A percentile compares a stretch with the other conserved stretches of the same genome.
These are phyloP conservation scores for Nymphalis urticae DNA, from an alignment of 2,888 invertebrate genomes.

Conservation along the genomic window DNA sequence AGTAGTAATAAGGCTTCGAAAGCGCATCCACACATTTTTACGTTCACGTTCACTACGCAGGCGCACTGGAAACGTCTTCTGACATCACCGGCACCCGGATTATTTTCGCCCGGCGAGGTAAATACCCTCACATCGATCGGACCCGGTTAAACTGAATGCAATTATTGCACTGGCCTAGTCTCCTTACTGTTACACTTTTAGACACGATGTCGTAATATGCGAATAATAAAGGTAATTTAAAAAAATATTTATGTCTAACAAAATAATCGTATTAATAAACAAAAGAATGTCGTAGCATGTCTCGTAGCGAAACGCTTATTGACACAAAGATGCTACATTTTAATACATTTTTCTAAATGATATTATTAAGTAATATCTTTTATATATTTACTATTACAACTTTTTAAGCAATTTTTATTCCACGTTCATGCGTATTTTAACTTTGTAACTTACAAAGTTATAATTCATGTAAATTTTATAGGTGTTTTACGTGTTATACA, in stretches of 20 bases:
- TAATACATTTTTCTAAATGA: neutral
- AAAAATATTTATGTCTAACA: neutral
- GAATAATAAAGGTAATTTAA: neutral
- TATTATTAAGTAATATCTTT: no score
- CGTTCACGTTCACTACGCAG: conserved; percentile 45
- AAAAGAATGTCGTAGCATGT: neutral
- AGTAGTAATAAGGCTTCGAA: conserved; percentile 49
- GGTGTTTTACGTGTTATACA: no score
- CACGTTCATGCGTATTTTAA: no score
- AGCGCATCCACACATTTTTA: conserved; percentile 52
- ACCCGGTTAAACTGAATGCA: conserved; percentile 79
- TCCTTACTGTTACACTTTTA: conserved; percentile 62
- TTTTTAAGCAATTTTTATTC: no score
- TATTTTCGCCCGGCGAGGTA: conserved; percentile 81
- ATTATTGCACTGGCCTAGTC: conserved; percentile 79
- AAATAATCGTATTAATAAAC: neutral
- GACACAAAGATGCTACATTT: neutral
- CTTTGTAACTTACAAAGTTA: no score
- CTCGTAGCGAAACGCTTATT: neutral
- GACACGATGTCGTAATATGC: neutral
- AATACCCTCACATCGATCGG: conserved; percentile 82
- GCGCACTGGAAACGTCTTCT: conserved; percentile 55
- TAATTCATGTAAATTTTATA: no score
- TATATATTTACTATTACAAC: no score
- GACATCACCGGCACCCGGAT: conserved; percentile 80